Evolutionary conservation across 2,113 vertebrate species (phyloP).

Genomic region (Sebastes schlegelii): DNA sequence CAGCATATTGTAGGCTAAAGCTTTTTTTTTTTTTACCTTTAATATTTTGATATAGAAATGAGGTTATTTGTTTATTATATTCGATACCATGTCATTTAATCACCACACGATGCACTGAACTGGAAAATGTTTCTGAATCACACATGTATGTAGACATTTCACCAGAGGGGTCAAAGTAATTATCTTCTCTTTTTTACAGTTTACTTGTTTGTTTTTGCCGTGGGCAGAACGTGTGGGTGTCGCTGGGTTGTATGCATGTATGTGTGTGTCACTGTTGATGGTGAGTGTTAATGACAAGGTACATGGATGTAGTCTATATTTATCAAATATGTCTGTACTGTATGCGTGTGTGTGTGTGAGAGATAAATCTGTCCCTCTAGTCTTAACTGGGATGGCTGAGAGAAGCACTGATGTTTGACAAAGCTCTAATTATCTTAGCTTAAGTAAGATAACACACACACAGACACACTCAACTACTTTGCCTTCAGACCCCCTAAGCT

Average conservation of each 20-base stretch:
- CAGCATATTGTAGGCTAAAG: not conserved
- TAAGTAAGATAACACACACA: constrained; percentile 16
- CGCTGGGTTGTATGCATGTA: not conserved
- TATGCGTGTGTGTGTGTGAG: not conserved
- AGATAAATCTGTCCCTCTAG: constrained; percentile 8
- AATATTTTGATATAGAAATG: not conserved
- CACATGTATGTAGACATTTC: not conserved
- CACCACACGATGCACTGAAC: not conserved
- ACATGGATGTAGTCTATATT: constrained; percentile 2
- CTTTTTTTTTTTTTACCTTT: not conserved
- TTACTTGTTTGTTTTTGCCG: constrained; percentile 28
- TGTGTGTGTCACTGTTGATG: not conserved
- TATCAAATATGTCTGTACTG: not conserved
- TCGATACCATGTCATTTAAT: not conserved
- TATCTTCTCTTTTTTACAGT: not conserved
- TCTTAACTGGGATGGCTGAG: constrained; percentile 10
- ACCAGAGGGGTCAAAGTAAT: constrained; percentile 30
- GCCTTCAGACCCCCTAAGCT: not conserved
- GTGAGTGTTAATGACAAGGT: constrained; percentile 33
- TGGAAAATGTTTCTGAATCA: not conserved
- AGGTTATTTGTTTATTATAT: not conserved
- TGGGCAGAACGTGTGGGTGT: constrained; percentile 19
- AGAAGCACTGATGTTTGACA: constrained; percentile 43
- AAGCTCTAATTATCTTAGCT: constrained; percentile 43
- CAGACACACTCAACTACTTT: constrained; percentile 21